A percentile compares a stretch with the other conserved stretches of the same genome.
These are phyloP conservation scores for Botia almorhae DNA, from an alignment of 2,797 vertebrate species.

Conservation along the genomic window DNA sequence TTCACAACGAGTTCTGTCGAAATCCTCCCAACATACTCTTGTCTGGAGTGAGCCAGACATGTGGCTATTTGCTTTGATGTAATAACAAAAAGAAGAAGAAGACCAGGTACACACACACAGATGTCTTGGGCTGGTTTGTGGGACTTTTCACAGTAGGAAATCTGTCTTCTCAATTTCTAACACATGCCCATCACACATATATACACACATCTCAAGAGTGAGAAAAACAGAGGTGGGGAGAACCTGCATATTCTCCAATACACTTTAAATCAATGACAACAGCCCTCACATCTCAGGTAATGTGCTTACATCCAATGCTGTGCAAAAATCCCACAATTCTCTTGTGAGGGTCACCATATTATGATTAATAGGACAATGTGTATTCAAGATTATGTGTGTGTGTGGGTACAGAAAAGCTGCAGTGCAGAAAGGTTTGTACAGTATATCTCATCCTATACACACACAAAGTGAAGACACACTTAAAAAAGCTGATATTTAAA, in stretches of 20 bases:
- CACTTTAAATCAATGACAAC: not conserved
- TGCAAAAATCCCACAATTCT: slow-evolving; percentile 32
- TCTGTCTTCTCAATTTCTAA: not conserved
- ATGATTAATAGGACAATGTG: slow-evolving; percentile 22
- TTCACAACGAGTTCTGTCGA: slow-evolving; percentile 2
- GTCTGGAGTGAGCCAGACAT: not conserved
- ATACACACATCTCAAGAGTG: not conserved
- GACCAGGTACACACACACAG: not conserved
- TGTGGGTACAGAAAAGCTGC: slow-evolving; percentile 23
- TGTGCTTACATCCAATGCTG: slow-evolving; percentile 21
- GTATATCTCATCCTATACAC: not conserved
- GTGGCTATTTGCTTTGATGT: not conserved
- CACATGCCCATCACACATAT: not conserved
- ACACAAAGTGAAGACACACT: not conserved
- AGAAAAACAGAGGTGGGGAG: not conserved
- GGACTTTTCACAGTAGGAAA: not conserved
- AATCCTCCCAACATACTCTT: not conserved
- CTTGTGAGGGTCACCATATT: slow-evolving; percentile 15
- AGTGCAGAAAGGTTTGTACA: slow-evolving; percentile 33
- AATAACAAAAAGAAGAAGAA: not conserved
- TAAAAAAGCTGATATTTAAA: not conserved
- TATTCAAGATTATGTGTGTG: slow-evolving; percentile 6
- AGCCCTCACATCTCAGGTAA: not conserved
- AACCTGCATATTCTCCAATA: not conserved
- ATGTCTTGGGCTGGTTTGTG: not conserved